A percentile compares a stretch with the other conserved stretches of the same genome.
phyloP scores from a whole-genome alignment of 2,888 invertebrate genomes.

The Andrena marginata region DNA sequence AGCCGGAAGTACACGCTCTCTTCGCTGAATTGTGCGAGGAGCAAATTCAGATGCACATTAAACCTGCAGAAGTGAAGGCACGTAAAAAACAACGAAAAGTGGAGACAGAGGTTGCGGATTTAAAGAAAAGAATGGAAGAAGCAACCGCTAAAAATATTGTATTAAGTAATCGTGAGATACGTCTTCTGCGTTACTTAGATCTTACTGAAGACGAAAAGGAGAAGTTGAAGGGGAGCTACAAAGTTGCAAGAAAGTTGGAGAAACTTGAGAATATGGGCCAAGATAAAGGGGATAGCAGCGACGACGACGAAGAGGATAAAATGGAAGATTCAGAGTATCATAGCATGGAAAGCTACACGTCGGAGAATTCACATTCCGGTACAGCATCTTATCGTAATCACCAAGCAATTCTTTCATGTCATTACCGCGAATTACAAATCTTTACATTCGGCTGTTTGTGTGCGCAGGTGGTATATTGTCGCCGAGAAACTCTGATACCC shows the following conservation, averaged over 20 bases:
- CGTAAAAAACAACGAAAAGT: conserved; percentile 96
- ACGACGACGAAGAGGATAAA: conserved; percentile 91
- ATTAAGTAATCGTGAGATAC: conserved; percentile 95
- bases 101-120: conserved; percentile 95
- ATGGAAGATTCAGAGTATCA: conserved; percentile 88
- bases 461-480: conserved; percentile 87
- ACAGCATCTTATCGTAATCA: conserved; percentile 72
- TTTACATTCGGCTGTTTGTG: conserved; percentile 21
- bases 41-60: conserved; percentile 92
- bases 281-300: conserved; percentile 90
- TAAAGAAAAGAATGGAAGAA: conserved; percentile 92
- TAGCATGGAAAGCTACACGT: conserved; percentile 92
- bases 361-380: conserved; percentile 89
- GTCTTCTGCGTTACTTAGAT: conserved; percentile 94
- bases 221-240: conserved; percentile 92
- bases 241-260: conserved; percentile 96
- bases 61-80: conserved; percentile 93
- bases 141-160: conserved; percentile 93
- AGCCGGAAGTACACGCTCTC: conserved; percentile 89
- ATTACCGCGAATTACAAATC: background rate
- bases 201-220: conserved; percentile 97
- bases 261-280: conserved; percentile 93
- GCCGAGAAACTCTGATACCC: conserved; percentile 92
- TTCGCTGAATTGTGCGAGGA: conserved; percentile 95
- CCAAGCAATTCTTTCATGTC: conserved; percentile 75